Evolutionary conservation across 2,888 invertebrate genomes (phyloP).

Genomic region (Melinaea menophilus): DNA sequence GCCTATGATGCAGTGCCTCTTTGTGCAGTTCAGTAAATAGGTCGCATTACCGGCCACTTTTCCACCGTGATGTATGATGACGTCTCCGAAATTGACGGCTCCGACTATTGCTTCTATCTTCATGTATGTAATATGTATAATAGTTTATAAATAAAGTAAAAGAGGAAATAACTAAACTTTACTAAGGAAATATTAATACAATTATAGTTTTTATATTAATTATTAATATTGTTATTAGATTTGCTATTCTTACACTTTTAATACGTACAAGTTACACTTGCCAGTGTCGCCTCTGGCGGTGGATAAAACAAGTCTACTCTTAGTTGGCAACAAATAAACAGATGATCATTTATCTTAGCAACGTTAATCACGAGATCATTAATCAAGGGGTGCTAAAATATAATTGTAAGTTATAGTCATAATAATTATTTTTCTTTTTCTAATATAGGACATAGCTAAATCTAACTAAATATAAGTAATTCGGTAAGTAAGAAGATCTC

Average conservation of each 20-base stretch:
- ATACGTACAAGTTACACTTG: neutral
- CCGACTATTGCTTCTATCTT: conserved; percentile 24
- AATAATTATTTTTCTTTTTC: too few species aligned
- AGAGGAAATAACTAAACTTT: too few species aligned
- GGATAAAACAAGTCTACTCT: neutral
- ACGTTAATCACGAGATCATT: neutral
- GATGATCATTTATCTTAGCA: neutral
- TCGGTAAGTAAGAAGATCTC: too few species aligned
- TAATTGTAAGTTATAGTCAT: neutral
- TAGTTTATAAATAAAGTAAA: neutral
- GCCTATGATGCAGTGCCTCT: conserved; percentile 17
- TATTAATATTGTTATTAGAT: too few species aligned
- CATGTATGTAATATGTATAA: neutral
- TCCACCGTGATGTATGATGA: conserved; percentile 33
- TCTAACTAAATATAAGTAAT: too few species aligned
- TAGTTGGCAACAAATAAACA: conserved; percentile 4
- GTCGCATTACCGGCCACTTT: conserved; percentile 38
- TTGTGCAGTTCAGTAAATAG: conserved; percentile 38
- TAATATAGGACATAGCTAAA: too few species aligned
- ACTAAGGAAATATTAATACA: too few species aligned
- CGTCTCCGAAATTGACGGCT: conserved; percentile 38
- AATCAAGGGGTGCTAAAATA: conserved; percentile 1
- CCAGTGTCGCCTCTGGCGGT: neutral
- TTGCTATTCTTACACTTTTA: too few species aligned
- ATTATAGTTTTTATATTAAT: too few species aligned